Percentiles rank a stretch among this genome's conserved stretches.
Evolutionary conservation across 1,140 invertebrate genomes (phyloP).

Genomic region (Magallana ariakensis): DNA sequence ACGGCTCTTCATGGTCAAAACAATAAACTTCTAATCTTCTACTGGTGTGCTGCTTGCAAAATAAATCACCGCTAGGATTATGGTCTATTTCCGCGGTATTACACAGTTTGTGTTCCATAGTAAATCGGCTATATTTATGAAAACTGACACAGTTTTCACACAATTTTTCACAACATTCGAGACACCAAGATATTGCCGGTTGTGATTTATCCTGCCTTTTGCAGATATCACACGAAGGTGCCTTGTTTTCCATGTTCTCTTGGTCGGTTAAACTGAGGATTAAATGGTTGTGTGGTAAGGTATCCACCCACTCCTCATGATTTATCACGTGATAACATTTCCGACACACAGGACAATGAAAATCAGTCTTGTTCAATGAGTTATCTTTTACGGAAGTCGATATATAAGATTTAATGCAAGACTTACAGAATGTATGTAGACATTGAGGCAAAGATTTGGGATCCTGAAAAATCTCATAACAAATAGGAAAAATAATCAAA

Average conservation of each 20-base stretch:
- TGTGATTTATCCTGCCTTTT: neutral
- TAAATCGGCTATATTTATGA: neutral
- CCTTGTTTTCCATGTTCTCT: slow-evolving; percentile 8
- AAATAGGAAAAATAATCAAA: slow-evolving; percentile 10
- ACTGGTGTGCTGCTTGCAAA: slow-evolving; percentile 14
- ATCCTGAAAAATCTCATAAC: neutral
- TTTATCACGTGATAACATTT: neutral
- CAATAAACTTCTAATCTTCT: slow-evolving; percentile 44
- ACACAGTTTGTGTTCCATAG: slow-evolving; percentile 1
- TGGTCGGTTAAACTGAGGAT: neutral
- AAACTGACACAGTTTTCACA: neutral
- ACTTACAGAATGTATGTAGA: slow-evolving; percentile 26
- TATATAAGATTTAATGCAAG: neutral
- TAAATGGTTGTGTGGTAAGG: slow-evolving; percentile 28
- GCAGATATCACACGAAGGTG: slow-evolving; percentile 5
- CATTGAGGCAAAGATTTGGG: slow-evolving; percentile 8
- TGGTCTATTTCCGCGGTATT: neutral
- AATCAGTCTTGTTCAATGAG: neutral
- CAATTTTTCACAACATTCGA: neutral
- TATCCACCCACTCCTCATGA: neutral
- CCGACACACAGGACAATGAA: slow-evolving; percentile 47
- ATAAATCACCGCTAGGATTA: no score
- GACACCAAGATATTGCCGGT: slow-evolving; percentile 8
- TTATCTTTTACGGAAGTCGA: neutral
- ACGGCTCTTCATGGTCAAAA: slow-evolving; percentile 39